phyloP scores from a whole-genome alignment of 2,113 vertebrate genomes.

The Corapipo altera region DNA sequence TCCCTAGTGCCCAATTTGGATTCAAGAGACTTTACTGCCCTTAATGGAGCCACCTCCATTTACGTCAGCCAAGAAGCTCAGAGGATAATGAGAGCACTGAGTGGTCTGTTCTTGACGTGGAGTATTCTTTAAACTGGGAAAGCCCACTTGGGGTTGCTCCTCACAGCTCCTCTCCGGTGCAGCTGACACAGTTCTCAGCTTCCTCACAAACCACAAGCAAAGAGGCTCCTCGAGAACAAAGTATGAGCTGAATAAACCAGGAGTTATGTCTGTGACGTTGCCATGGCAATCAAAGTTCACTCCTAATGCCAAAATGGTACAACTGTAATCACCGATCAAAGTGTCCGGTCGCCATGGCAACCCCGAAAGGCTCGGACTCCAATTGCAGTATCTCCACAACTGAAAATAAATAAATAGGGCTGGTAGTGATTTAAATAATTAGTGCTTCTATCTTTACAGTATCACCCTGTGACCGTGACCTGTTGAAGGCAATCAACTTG shows the following conservation, averaged over 20 bases:
- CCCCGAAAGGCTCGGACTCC: neutral
- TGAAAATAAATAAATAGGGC: neutral
- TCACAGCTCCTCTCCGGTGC: neutral
- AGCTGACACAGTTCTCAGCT: constrained; percentile 47
- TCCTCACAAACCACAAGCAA: neutral
- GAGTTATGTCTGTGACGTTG: constrained; percentile 34
- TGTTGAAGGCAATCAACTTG: neutral
- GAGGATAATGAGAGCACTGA: neutral
- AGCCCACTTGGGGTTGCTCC: neutral
- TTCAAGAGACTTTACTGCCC: neutral
- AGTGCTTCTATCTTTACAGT: neutral
- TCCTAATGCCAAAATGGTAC: constrained; percentile 27
- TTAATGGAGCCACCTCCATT: constrained; percentile 1
- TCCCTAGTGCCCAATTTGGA: neutral
- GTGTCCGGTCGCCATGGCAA: constrained; percentile 51
- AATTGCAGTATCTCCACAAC: neutral
- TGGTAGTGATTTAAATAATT: neutral
- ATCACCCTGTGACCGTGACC: neutral
- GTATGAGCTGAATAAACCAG: constrained; percentile 7
- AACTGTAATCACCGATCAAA: constrained; percentile 34
- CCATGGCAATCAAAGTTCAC: constrained; percentile 60
- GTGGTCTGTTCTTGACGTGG: neutral
- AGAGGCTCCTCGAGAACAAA: constrained; percentile 23
- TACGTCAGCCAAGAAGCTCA: neutral
- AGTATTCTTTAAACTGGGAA: neutral